Evolutionary conservation across 2,888 invertebrate species (phyloP), one percentile per base, ranked within the genome.

Genomic region (Aphidius colemani): DNA sequence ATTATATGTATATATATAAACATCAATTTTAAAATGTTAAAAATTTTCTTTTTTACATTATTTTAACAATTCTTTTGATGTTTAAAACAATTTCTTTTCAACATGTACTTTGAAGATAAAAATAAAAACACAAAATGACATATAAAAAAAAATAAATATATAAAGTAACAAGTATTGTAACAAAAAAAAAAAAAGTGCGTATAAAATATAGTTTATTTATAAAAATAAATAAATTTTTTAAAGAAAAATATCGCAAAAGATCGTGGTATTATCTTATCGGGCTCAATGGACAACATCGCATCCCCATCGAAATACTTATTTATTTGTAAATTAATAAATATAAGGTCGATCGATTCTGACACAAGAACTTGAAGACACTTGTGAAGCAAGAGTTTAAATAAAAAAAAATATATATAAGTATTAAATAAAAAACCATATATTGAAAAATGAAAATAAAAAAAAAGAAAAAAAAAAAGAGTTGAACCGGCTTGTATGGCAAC

Each of bases 311-410:
- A 64, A 68, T 73, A 70, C 74, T 79, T 79, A 80, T 81, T 80
- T 80, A 81, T 80, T 78, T 76, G 76, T 76, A 78, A 77, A 80
- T 80, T 79, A 78, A 81, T 80, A 80, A 81, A 81, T 80, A 80
- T 80, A 80, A 79, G 75, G 72, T 68, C 74, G 77, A 79, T 78
- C 78, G 79, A 78, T 77, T 75, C 44, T 51, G 13, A 7, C 51
- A 10, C 53, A 7, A 30, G 53, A 30, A 18, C 53, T 30, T 30
- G 39, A 53, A 18, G 40, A 53, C 39, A 30, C 39, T 18, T 7
- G 50, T n/a, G 50, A 30, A 50, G 18, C 30, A 13, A 10, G 30
- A 30, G 30, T 30, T 30, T 11, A 49, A 59, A n/a, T 30, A 10
- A 43, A 59, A n/a, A 50, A 18, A 53, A 8, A 40, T 44, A 46